These are phyloP conservation scores for Formica selysi DNA, from an alignment of 1,140 invertebrate species.

Conservation along the genomic window DNA sequence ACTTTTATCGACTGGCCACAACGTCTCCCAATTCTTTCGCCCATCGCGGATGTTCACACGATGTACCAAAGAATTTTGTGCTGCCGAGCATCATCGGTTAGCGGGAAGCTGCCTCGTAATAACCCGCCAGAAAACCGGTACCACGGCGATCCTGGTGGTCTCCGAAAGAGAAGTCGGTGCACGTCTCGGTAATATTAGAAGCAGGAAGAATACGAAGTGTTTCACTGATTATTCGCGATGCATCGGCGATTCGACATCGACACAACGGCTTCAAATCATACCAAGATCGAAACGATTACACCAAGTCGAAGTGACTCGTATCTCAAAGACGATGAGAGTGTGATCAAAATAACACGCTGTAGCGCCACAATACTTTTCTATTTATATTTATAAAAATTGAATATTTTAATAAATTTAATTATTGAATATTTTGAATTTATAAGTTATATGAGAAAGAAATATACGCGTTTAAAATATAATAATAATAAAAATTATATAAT, in stretches of 20 bases:
- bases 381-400: not conserved
- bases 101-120: conserved; percentile 72
- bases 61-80: conserved; percentile 71
- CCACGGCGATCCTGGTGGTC: conserved; percentile 76
- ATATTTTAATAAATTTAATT: not conserved
- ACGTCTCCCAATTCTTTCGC: conserved; percentile 33
- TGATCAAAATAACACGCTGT: not conserved
- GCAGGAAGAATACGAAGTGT: conserved; percentile 74
- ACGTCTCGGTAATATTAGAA: conserved; percentile 77
- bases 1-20: not conserved
- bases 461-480: not conserved
- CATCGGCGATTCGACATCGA: conserved; percentile 29
- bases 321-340: not conserved
- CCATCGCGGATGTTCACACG: conserved; percentile 59
- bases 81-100: conserved; percentile 59
- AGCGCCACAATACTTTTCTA: not conserved
- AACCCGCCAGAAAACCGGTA: conserved; percentile 75
- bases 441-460: no score
- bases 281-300: not conserved
- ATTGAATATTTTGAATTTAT: no score
- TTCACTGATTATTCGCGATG: conserved; percentile 71
- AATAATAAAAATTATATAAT: no score
- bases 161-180: conserved; percentile 69
- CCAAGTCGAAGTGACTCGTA: conserved; percentile 19
- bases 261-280: conserved; percentile 33